Percentiles rank a stretch among this genome's conserved stretches.
These are phyloP conservation scores for Ploceus nigricollis DNA, from an alignment of 2,113 vertebrate genomes.

Conservation along the genomic window DNA sequence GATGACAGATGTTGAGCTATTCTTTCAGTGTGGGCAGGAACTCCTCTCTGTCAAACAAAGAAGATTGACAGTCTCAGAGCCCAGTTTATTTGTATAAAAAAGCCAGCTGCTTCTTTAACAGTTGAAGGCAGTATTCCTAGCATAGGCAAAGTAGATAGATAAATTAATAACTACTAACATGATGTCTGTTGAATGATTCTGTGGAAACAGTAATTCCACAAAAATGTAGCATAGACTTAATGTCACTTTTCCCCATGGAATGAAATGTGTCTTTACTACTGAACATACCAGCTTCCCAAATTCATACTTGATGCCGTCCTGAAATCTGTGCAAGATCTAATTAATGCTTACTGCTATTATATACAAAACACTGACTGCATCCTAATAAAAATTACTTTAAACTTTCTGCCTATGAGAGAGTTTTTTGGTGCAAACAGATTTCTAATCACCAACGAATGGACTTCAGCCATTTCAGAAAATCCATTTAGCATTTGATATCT, in stretches of 20 bases:
- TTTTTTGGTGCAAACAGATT: neutral
- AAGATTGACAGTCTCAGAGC: slow-evolving; percentile 72
- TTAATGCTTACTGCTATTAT: neutral
- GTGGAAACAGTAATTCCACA: slow-evolving; percentile 37
- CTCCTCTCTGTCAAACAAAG: slow-evolving; percentile 74
- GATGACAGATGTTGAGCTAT: slow-evolving; percentile 80
- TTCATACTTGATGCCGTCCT: neutral
- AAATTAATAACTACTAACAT: slow-evolving; percentile 53
- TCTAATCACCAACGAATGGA: neutral
- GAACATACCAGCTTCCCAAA: neutral
- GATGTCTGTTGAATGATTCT: slow-evolving; percentile 34
- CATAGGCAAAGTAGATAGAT: slow-evolving; percentile 43
- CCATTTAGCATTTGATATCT: neutral
- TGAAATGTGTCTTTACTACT: neutral
- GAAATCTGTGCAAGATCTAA: neutral
- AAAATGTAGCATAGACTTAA: neutral
- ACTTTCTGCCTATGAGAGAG: neutral
- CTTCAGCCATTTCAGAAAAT: neutral
- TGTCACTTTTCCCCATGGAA: neutral
- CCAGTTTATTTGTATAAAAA: slow-evolving; percentile 75
- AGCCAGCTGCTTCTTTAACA: slow-evolving; percentile 76
- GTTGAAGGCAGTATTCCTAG: slow-evolving; percentile 55
- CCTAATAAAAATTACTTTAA: neutral
- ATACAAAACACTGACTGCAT: neutral
- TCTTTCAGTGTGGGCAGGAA: slow-evolving; percentile 70